phyloP scores from a whole-genome alignment of 2,888 invertebrate species.

The Polyommatus icarus region DNA sequence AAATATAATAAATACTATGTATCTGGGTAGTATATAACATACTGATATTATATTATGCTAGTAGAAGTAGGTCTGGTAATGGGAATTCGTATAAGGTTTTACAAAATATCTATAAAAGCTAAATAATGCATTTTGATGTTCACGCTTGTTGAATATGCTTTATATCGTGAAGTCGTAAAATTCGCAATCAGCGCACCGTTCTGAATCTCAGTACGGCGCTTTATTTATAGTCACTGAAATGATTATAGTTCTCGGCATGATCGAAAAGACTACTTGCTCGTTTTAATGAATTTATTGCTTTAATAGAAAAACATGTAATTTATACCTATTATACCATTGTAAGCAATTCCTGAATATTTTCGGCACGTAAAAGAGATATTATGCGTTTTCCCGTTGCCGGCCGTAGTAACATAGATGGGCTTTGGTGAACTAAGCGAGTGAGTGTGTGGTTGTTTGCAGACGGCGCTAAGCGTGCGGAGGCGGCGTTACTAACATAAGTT shows the following conservation, averaged over 20 bases:
- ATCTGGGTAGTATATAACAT: neutral
- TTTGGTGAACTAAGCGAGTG: constrained; percentile 43
- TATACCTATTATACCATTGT: neutral
- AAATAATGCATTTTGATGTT: neutral
- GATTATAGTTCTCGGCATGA: neutral
- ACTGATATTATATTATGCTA: neutral
- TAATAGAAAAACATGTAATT: neutral
- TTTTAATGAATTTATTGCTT: too few relatives aligned
- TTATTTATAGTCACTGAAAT: neutral
- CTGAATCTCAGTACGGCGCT: neutral
- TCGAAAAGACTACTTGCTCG: neutral
- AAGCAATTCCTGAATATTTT: neutral
- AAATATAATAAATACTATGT: constrained; percentile 20
- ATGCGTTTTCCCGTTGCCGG: neutral
- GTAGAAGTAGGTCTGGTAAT: constrained; percentile 8
- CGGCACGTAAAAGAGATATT: too few relatives aligned
- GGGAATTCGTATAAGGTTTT: neutral
- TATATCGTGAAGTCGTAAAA: neutral
- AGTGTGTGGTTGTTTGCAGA: constrained; percentile 74
- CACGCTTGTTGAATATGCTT: neutral
- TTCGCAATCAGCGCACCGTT: neutral
- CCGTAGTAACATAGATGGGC: constrained; percentile 11
- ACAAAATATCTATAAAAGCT: neutral
- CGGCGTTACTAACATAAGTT: constrained; percentile 66
- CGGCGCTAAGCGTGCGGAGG: constrained; percentile 70